Evolutionary conservation across 2,888 invertebrate species (phyloP), one percentile per base, ranked within the genome.

Genomic region (Toxonevra muliebris): DNA sequence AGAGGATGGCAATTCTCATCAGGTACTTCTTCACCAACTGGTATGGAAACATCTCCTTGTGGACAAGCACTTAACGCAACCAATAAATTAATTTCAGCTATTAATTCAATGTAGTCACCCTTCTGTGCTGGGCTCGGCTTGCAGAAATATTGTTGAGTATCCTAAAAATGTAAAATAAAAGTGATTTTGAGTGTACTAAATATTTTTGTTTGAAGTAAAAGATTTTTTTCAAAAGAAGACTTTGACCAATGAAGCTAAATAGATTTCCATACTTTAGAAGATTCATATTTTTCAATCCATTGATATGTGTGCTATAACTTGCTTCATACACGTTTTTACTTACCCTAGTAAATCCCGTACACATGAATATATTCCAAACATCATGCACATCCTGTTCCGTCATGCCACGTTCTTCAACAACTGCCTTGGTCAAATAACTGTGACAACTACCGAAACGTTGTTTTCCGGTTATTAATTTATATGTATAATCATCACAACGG

Each of bases 291-390:
- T 41, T 41, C n/a, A 2, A 30, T 55, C 11, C 13, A 13, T 40
- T 13, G 55, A 60, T 48, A 45, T n/a, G 3, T 42, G 15, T 40
- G 5, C 2, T 52, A 52, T 52, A 15, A 10, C 12, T n/a, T n/a
- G n/a, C 30, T 30, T 4, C 7, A 30, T 30, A 7, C 7, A 30
- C 30, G 57, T 41, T 57, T 8, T 13, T 19, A 64, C 73, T 65
- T 66, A 82, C 85, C 77, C 71, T 79, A 3, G 86, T 85, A 65
- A 87, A 83, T 1, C 87, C 87, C 0, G 87, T 87, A 66, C 86
- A 86, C 86, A 87, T 87, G 60, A 87, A 87, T 55, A 87, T 86
- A 73, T 87, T 87, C 85, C 87, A 86, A 1, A 87, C 87, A 77
- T 87, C 87, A 71, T 87, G 87, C 0, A 87, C 87, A 76, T 87